Evolutionary conservation across 2,888 invertebrate species (phyloP), one percentile per base, ranked within the genome.

Genomic region (Kuschelorhynchus macadamiae): DNA sequence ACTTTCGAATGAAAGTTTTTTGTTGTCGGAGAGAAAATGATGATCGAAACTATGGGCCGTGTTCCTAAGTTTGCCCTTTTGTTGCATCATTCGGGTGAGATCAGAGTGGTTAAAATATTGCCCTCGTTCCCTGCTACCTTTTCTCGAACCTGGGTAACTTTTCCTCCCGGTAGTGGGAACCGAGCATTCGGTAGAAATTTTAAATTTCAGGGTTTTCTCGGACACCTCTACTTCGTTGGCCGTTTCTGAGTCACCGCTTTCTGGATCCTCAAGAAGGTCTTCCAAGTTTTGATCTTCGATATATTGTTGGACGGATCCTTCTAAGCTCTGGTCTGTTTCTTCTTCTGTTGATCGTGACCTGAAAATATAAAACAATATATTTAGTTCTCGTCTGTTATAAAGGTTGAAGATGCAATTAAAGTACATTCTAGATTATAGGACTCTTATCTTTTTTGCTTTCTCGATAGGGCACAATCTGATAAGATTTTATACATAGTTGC

Each of bases 181-280:
- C 49, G 70, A 72, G 60, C 88, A 87, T 78, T 91, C 91, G 0
- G 91, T 91, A 32, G 91, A 90, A 72, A 92, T 92, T 81, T 91
- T 92, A 79, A 92, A 92, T 79, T 91, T 91, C 36, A 91, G 86
- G 1, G 92, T 88, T 79, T 90, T 90, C 79, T 92, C 92, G 69
- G 91, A 91, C 70, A 91, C 89, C 81, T 91, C 91, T 44, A 90
- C 91, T 81, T 91, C 91, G 20, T 90, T 91, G 47, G 89, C 91
- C 0, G 90, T 90, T 78, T 90, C 91, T 2, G 88, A 87, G 64
- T 78, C 78, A 9, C 88, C 89, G 75, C 87, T 88, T 76, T 87
- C 87, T 52, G 86, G 85, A 75, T 87, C 87, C 75, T 88, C 87
- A 11, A 85, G 85, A 42, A 87, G 82, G 78, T 88, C 87, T 70